Conservation (phyloP, 2,888 invertebrate genomes). For the Erynnis tages region DNA sequence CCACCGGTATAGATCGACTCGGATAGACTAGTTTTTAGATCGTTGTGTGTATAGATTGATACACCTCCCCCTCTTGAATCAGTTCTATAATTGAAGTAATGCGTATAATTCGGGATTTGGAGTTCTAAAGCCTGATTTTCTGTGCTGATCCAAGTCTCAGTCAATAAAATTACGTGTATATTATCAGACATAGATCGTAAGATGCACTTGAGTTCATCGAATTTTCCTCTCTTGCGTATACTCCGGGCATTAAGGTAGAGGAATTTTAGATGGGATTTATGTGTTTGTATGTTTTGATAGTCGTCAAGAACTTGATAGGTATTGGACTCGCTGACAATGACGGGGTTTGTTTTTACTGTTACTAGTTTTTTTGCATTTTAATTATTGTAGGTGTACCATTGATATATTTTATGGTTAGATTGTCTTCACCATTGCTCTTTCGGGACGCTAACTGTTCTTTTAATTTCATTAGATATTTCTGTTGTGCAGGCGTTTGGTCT, state of each 20-base stretch:
- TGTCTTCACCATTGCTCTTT: constrained; percentile 19
- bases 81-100: constrained; percentile 5
- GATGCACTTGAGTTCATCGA: constrained; percentile 11
- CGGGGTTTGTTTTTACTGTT: neutral
- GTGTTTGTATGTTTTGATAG: constrained; percentile 1
- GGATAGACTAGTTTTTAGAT: neutral
- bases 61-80: constrained; percentile 14
- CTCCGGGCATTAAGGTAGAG: constrained; percentile 4
- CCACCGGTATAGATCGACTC: constrained; percentile 5
- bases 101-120: constrained; percentile 6
- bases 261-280: constrained; percentile 8
- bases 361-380: constrained; percentile 24
- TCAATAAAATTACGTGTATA: constrained; percentile 4
- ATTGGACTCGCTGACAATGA: neutral
- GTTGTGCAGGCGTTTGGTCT: constrained; percentile 27
- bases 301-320: constrained; percentile 21
- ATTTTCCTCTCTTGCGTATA: constrained; percentile 2
- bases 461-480: constrained; percentile 16
- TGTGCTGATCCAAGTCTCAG: constrained; percentile 8
- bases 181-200: neutral
- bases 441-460: constrained; percentile 17
- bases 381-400: constrained; percentile 19
- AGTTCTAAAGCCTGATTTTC: constrained; percentile 2
- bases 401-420: constrained; percentile 23
- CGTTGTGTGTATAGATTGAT: neutral